Percentiles rank a stretch among this genome's conserved stretches.
These are phyloP conservation scores for Drosophila testacea DNA, from an alignment of 2,888 invertebrate species.

Conservation along the genomic window DNA sequence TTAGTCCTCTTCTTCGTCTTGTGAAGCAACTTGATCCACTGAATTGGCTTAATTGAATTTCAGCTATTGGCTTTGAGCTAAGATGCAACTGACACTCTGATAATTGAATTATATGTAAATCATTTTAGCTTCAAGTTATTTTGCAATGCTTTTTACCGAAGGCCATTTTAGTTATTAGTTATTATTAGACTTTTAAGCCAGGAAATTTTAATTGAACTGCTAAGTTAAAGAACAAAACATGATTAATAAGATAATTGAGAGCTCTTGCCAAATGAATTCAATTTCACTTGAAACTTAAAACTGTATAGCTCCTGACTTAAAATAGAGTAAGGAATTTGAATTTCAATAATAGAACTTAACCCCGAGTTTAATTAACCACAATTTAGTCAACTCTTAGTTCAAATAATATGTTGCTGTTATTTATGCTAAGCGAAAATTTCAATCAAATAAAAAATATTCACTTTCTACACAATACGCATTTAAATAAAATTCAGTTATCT, in stretches of 20 bases:
- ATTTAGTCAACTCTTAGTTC: not conserved
- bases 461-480: not conserved
- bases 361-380: not conserved
- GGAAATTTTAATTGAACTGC: not conserved
- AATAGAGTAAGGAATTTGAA: not conserved
- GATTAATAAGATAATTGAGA: not conserved
- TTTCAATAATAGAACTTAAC: not conserved
- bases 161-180: not conserved
- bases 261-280: not conserved
- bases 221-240: not conserved
- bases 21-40: constrained; percentile 15
- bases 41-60: constrained; percentile 52
- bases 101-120: constrained; percentile 30
- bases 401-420: not conserved
- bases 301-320: not conserved
- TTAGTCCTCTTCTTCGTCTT: constrained; percentile 10
- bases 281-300: not conserved
- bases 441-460: constrained; percentile 1
- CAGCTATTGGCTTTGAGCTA: constrained; percentile 5
- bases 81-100: constrained; percentile 43
- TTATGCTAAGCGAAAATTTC: not conserved
- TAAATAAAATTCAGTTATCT: not conserved
- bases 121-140: constrained; percentile 11
- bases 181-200: not conserved
- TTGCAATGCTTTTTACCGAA: not conserved